Evolutionary conservation across 2,797 vertebrate species (phyloP).

Genomic region (Poliocrania exsul): DNA sequence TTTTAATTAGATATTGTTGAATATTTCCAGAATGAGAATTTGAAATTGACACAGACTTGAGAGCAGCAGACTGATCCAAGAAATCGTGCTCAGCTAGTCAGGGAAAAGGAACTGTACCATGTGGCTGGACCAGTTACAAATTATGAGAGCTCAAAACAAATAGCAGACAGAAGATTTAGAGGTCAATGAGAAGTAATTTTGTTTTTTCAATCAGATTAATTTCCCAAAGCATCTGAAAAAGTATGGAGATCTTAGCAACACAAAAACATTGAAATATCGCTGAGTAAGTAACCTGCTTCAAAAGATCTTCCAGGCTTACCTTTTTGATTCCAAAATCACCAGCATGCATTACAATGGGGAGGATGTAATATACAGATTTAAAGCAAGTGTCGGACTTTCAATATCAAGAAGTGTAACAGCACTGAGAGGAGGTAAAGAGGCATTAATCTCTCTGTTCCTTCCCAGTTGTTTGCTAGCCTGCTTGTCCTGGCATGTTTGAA

Average conservation of each 20-base stretch:
- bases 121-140: neutral
- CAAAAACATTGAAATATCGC: neutral
- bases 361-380: neutral
- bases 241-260: neutral
- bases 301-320: neutral
- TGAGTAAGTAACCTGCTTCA: neutral
- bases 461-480: neutral
- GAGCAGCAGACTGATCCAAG: neutral
- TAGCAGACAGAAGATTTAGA: neutral
- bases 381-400: neutral
- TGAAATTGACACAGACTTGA: neutral
- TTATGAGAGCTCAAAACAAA: neutral
- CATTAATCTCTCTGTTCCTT: neutral
- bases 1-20: conserved; percentile 15
- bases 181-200: neutral
- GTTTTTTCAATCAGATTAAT: neutral
- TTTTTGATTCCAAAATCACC: neutral
- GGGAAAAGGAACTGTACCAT: neutral
- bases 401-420: neutral
- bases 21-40: conserved; percentile 25
- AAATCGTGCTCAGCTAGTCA: neutral
- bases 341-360: neutral
- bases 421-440: neutral
- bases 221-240: neutral
- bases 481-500: neutral